These are phyloP conservation scores for Leptopilina clavipes DNA, from an alignment of 1,140 invertebrate species.

Conservation along the genomic window DNA sequence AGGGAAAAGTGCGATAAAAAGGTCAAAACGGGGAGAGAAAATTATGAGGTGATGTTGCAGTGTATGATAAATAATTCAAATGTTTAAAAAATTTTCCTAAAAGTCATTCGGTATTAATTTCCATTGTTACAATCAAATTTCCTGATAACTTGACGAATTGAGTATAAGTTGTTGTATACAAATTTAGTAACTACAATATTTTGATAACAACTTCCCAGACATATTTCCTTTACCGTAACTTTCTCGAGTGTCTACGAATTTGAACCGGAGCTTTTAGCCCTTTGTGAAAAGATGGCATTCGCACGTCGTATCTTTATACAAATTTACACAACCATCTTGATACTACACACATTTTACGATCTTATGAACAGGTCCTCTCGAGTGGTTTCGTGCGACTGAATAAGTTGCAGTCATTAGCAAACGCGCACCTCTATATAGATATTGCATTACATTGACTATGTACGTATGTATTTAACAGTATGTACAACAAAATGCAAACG, in stretches of 20 bases:
- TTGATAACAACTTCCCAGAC: neutral
- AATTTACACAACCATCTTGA: constrained; percentile 33
- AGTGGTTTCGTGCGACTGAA: constrained; percentile 66
- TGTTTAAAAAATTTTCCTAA: too few species aligned
- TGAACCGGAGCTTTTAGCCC: constrained; percentile 7
- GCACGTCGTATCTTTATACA: constrained; percentile 16
- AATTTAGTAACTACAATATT: neutral
- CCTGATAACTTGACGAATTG: neutral
- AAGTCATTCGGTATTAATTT: neutral
- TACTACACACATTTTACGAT: constrained; percentile 15
- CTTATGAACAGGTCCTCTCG: constrained; percentile 42
- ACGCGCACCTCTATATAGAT: constrained; percentile 49
- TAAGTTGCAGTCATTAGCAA: constrained; percentile 69
- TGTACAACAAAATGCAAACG: constrained; percentile 67
- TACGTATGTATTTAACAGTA: constrained; percentile 47
- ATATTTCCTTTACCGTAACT: neutral
- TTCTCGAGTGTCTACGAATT: neutral
- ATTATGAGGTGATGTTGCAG: too few species aligned
- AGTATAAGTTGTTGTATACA: too few species aligned
- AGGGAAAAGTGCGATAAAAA: too few species aligned
- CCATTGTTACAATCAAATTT: neutral
- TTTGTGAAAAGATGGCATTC: constrained; percentile 13
- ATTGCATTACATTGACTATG: constrained; percentile 43
- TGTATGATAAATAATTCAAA: too few species aligned
- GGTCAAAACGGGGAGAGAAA: too few species aligned